Evolutionary conservation across 1,140 invertebrate genomes (phyloP).

Genomic region (Dinothrombium tinctorium): DNA sequence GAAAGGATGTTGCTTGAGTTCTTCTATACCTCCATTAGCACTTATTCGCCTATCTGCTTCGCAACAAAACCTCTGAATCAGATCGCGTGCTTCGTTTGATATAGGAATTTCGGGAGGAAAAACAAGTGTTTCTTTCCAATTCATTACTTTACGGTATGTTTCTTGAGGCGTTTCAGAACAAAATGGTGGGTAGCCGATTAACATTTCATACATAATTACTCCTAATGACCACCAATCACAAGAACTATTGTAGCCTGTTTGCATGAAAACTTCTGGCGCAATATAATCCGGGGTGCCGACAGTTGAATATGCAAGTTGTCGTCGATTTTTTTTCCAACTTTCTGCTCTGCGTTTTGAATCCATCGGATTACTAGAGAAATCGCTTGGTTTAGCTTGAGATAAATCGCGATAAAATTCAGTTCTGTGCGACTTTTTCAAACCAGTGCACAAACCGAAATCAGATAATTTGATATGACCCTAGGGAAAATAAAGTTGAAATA

Average conservation of each 20-base stretch:
- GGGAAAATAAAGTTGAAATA: conserved; percentile 9
- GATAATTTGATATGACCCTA: conserved; percentile 91
- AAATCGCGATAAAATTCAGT: conserved; percentile 98
- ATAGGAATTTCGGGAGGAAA: conserved; percentile 98
- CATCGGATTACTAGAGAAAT: conserved; percentile 60
- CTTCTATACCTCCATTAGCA: conserved; percentile 25
- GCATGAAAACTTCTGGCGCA: conserved; percentile 88
- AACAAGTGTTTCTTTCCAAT: conserved; percentile 88
- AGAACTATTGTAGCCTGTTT: conserved; percentile 61
- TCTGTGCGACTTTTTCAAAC: conserved; percentile 92
- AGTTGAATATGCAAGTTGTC: conserved; percentile 63
- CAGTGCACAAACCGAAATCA: conserved; percentile 97
- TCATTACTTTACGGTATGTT: conserved; percentile 98
- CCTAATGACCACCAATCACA: conserved; percentile 99
- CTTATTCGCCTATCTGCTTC: conserved; percentile 61
- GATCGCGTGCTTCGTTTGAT: conserved; percentile 44
- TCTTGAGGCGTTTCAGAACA: conserved; percentile 98
- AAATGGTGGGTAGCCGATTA: conserved; percentile 98
- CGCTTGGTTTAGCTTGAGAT: conserved; percentile 78
- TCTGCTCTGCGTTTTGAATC: conserved; percentile 89
- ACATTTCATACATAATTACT: conserved; percentile 99
- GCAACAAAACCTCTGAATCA: conserved; percentile 50
- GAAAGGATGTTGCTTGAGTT: conserved; percentile 31
- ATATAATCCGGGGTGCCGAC: conserved; percentile 99
- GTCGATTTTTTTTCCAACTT: conserved; percentile 86